phyloP scores from a whole-genome alignment of 1,140 invertebrate genomes.

The Lucilia sericata region DNA sequence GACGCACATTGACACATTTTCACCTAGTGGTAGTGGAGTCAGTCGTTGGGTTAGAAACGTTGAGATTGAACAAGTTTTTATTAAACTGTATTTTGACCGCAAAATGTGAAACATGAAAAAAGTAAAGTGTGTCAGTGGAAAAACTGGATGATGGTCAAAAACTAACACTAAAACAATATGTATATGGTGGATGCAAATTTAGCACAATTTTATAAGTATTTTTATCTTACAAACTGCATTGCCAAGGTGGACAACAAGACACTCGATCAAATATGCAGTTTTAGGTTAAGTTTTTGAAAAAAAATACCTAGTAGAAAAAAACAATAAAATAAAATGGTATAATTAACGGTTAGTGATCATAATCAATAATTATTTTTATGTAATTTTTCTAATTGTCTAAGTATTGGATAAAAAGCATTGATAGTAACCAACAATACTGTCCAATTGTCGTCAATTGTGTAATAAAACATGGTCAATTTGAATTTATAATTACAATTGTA shows the following conservation, averaged over 20 bases:
- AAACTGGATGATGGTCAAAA: constrained; percentile 21
- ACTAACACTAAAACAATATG: neutral
- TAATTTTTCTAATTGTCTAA: neutral
- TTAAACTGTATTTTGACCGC: constrained; percentile 14
- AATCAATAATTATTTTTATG: neutral
- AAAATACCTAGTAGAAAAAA: neutral
- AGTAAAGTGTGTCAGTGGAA: constrained; percentile 6
- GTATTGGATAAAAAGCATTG: neutral
- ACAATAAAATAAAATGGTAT: neutral
- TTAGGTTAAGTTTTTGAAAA: neutral
- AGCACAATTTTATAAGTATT: neutral
- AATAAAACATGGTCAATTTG: neutral
- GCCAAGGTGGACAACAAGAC: neutral
- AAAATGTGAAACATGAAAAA: constrained; percentile 1
- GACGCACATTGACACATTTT: neutral
- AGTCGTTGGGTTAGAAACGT: neutral
- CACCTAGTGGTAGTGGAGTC: neutral
- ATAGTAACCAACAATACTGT: neutral
- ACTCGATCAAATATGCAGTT: neutral
- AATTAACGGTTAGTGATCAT: too few relatives aligned
- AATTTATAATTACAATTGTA: constrained; percentile 11
- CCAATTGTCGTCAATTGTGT: neutral
- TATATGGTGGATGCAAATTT: neutral
- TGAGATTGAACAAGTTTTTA: neutral
- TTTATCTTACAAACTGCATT: neutral